phyloP scores from a whole-genome alignment of 2,888 invertebrate genomes.

The Stomorhina lunata region DNA sequence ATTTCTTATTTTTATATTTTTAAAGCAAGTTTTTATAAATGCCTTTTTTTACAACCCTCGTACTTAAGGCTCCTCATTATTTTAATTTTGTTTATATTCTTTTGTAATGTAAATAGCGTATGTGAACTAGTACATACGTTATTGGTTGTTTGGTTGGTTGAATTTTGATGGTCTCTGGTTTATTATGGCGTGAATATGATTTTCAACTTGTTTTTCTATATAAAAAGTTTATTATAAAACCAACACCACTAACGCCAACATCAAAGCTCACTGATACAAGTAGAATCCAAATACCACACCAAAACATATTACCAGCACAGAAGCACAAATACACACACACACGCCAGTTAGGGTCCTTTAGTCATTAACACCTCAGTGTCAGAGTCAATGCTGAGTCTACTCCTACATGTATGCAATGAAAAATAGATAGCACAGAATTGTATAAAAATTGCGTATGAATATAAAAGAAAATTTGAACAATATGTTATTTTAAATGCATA shows the following conservation, averaged over 20 bases:
- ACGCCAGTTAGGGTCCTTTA: constrained; percentile 11
- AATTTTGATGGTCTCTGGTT: constrained; percentile 36
- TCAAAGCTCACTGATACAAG: background rate
- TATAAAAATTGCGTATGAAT: background rate
- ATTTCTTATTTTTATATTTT: no score
- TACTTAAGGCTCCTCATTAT: no score
- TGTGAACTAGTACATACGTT: constrained; percentile 41
- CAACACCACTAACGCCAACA: constrained; percentile 30
- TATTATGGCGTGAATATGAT: constrained; percentile 54
- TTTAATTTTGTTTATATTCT: constrained; percentile 25
- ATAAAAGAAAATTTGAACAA: background rate
- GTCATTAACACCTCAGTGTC: background rate
- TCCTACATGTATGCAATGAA: background rate
- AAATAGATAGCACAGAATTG: background rate
- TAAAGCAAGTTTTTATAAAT: no score
- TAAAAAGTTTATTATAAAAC: constrained; percentile 54
- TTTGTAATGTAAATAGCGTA: constrained; percentile 51
- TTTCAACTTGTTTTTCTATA: constrained; percentile 41
- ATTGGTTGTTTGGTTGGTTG: constrained; percentile 31
- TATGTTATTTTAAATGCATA: background rate
- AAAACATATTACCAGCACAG: background rate
- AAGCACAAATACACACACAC: background rate
- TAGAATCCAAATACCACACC: background rate
- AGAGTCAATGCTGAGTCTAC: constrained; percentile 16
- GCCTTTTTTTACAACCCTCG: no score